phyloP scores from a whole-genome alignment of 2,113 vertebrate species.

The Rhea pennata region DNA sequence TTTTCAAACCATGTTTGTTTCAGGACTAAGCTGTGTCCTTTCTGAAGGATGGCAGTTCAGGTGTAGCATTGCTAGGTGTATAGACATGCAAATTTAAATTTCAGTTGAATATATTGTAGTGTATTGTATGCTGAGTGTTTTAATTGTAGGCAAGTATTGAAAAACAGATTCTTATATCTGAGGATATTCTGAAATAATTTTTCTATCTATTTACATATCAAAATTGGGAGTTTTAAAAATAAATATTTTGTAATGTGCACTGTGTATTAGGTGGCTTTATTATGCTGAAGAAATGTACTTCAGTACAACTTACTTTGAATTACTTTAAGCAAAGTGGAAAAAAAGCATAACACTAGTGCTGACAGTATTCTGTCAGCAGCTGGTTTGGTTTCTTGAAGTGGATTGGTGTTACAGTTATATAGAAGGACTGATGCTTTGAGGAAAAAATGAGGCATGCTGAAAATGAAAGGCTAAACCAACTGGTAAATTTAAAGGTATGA shows the following conservation, averaged over 20 bases:
- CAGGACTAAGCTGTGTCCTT: background rate
- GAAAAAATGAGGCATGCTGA: background rate
- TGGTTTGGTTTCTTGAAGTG: background rate
- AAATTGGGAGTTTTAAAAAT: too few species aligned
- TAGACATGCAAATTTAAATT: background rate
- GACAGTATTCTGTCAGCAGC: background rate
- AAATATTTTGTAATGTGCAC: accelerated
- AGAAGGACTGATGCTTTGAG: background rate
- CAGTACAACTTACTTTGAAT: background rate
- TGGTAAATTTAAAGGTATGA: background rate
- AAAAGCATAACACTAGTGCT: background rate
- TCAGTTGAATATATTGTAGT: background rate
- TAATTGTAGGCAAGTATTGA: background rate
- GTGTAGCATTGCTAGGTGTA: background rate
- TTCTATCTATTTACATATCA: background rate
- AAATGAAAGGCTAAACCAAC: background rate
- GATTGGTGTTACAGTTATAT: background rate
- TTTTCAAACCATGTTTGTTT: background rate
- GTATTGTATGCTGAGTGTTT: too few species aligned
- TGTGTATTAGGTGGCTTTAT: background rate
- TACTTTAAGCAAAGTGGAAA: background rate
- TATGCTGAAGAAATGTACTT: background rate
- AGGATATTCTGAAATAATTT: background rate
- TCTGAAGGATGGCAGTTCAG: background rate
- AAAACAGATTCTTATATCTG: background rate